Evolutionary conservation across 1,140 invertebrate genomes (phyloP).

Genomic region (Tetragonula clypearis): DNA sequence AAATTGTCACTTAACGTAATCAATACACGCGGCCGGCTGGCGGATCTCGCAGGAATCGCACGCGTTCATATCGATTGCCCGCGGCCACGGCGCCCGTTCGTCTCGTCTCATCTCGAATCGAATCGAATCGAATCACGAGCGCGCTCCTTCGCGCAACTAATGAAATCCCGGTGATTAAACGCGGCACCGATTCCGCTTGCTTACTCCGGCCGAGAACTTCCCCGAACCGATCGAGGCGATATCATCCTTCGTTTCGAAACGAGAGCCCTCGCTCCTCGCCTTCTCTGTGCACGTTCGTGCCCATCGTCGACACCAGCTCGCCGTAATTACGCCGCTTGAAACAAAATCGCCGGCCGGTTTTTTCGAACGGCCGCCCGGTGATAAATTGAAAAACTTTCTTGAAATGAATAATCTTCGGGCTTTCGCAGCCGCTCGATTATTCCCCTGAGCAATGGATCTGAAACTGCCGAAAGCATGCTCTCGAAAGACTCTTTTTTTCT

Average conservation of each 20-base stretch:
- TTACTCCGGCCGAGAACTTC: conserved; percentile 38
- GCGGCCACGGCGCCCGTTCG: conserved; percentile 16
- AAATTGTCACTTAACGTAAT: conserved; percentile 14
- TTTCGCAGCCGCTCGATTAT: not conserved
- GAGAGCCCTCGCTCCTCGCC: not conserved
- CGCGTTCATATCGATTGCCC: conserved; percentile 17
- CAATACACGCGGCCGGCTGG: not conserved
- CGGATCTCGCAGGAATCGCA: conserved; percentile 17
- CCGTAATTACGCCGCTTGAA: conserved; percentile 21
- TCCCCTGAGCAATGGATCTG: not conserved
- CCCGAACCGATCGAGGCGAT: not conserved
- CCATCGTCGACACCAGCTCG: not conserved
- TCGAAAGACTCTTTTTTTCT: no score
- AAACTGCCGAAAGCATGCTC: no score
- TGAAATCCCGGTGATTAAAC: conserved; percentile 49
- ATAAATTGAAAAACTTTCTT: conserved; percentile 35
- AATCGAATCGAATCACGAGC: conserved; percentile 43
- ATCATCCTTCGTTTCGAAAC: conserved; percentile 20
- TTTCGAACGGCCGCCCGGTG: not conserved
- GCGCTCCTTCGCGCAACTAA: conserved; percentile 41
- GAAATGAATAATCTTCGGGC: conserved; percentile 1
- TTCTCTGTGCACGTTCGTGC: not conserved
- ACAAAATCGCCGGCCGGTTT: conserved; percentile 13
- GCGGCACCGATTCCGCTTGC: conserved; percentile 39
- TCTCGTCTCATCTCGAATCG: not conserved